Evolutionary conservation across 2,113 vertebrate species (phyloP), one percentile per base, ranked within the genome.

Genomic region (Callithrix jacchus): DNA sequence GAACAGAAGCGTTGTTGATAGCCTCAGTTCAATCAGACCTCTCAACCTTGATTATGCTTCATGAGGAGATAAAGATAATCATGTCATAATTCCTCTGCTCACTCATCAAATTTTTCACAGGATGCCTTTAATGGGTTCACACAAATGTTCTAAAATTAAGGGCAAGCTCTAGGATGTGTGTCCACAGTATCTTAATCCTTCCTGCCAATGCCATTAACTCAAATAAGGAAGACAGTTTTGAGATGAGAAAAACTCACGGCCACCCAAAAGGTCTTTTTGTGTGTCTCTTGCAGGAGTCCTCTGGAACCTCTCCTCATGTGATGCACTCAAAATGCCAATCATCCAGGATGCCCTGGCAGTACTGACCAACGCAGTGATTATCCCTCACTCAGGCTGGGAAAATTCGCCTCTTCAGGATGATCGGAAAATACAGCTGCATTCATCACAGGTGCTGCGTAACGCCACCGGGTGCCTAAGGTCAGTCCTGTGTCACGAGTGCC

Each of bases 241-340:
- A 6, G 42, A 54, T 54, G n/a, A 0, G 2, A 66, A 56, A 84
- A 0, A 1, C 2, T 3, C 2, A 23, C 27, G 54, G 52, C 66
- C 81, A 21, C 5, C 23, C 89, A 47, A 82, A 70, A 76, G 74
- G 96, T 92, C 20, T 90, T 56, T 86, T 49, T 16, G 49, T 96
- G 94, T 97, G 6, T 83, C 2, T 84, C 90, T 97, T 95, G 8
- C 97, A 99, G 99, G 99, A 96, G 99, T 99, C 96, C 99, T 99
- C 71, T 99, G 99, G 99, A 99, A 99, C 98, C 98, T 99, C 4
- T 99, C 99, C 0, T 99, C 99, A 16, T 99, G 99, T 32, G 99
- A 99, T 93, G 99, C 99, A 94, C 99, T 99, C 97, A 99, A 99
- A 98, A 99, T 99, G 99, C 99, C 99, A 94, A 99, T 99, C 98